These are phyloP conservation scores for Pseudocheirus occidentalis DNA, from an alignment of 2,797 vertebrate species.

Conservation along the genomic window DNA sequence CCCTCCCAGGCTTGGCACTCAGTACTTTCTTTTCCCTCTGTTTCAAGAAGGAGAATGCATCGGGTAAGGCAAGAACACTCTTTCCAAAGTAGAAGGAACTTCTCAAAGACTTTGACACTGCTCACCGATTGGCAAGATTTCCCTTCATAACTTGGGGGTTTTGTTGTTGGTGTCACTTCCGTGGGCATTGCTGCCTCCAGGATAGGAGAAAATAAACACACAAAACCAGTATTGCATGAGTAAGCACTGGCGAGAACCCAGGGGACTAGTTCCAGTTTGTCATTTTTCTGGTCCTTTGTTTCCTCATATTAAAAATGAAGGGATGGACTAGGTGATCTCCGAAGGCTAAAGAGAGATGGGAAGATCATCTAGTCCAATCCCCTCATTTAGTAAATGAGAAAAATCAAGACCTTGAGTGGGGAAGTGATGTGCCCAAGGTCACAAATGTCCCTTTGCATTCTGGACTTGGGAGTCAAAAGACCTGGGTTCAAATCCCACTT, in stretches of 20 bases:
- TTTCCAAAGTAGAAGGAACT: slow-evolving; percentile 11
- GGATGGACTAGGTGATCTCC: not conserved
- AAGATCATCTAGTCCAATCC: not conserved
- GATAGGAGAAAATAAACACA: not conserved
- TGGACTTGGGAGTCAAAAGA: not conserved
- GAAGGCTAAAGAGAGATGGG: not conserved
- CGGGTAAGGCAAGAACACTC: not conserved
- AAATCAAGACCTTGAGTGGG: not conserved
- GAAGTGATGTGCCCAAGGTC: not conserved
- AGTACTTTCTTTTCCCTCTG: not conserved
- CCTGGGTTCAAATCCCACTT: not conserved
- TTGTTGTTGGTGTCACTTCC: slow-evolving; percentile 12
- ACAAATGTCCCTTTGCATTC: not conserved
- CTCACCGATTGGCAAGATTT: not conserved
- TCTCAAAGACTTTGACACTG: slow-evolving; percentile 39
- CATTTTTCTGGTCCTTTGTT: not conserved
- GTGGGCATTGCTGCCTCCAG: slow-evolving; percentile 9
- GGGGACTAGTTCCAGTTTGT: not conserved
- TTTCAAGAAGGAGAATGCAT: not conserved
- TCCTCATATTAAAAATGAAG: slow-evolving; percentile 17
- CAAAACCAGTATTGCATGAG: not conserved
- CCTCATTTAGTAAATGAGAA: not conserved
- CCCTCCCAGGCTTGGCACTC: not conserved
- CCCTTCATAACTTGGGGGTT: not conserved
- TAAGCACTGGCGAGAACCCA: not conserved